Percentiles rank a stretch among this genome's conserved stretches.
phyloP scores from a whole-genome alignment of 1,140 invertebrate species.

The Leptopilina clavipes region DNA sequence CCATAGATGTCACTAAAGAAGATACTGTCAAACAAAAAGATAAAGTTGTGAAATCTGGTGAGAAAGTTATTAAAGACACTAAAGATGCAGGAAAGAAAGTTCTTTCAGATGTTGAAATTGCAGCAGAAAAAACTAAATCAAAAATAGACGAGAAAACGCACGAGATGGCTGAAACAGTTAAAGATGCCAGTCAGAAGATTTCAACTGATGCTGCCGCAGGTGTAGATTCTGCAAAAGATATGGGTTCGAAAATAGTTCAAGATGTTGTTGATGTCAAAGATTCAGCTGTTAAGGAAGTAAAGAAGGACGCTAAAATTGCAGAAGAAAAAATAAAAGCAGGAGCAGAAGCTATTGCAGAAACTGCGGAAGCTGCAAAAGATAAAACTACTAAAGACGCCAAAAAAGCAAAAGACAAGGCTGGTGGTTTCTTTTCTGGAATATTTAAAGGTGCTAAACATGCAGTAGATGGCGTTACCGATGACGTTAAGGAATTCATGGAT shows the following conservation, averaged over 20 bases:
- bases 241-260: constrained; percentile 7
- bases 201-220: constrained; percentile 7
- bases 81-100: constrained; percentile 23
- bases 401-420: constrained; percentile 46
- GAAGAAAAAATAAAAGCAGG: constrained; percentile 49
- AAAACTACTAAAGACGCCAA: constrained; percentile 51
- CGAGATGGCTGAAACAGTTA: background rate
- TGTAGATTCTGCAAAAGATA: constrained; percentile 36
- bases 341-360: constrained; percentile 36
- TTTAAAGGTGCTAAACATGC: constrained; percentile 34
- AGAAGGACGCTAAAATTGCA: constrained; percentile 53
- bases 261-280: constrained; percentile 33
- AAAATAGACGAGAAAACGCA: background rate
- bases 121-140: constrained; percentile 34
- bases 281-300: constrained; percentile 40
- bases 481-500: constrained; percentile 50
- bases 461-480: constrained; percentile 39
- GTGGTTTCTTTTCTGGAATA: constrained; percentile 23
- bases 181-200: constrained; percentile 8
- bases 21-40: constrained; percentile 45
- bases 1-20: constrained; percentile 45
- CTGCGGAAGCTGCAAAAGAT: constrained; percentile 30
- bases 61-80: background rate
- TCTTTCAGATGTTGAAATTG: background rate
- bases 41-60: constrained; percentile 26